Evolutionary conservation across 2,888 invertebrate genomes (phyloP), one percentile per base, ranked within the genome.

Genomic region (Hofmannophila pseudospretella): DNA sequence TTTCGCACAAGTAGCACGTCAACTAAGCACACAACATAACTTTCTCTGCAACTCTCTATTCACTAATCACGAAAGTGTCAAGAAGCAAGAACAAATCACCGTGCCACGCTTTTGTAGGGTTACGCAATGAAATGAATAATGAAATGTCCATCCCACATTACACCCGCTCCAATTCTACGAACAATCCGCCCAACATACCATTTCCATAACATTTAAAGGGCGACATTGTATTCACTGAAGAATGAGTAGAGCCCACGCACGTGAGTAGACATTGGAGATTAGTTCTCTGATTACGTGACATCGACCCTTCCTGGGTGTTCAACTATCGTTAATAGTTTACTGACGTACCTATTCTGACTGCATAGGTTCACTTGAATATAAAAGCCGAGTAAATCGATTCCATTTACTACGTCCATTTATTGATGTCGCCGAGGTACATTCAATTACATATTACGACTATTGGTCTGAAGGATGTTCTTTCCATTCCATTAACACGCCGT

Each of bases 191-290:
- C 43, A 49, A 50, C 35, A 48, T 44, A 58, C 52, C 54, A 61
- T 54, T 62, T 64, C 47, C 23, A 23, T 23, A 54, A 67, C 67
- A 67, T 67, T 67, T 55, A 63, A 63, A 65, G 52, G 60, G 58
- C 44, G 48, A 61, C 54, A 74, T 76, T 75, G 71, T 74, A 61
- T 69, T 65, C 61, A 47, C 47, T 58, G 49, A 57, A 59, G 58
- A 63, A 58, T 54, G 54, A 48, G 45, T 45, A 52, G 35, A 56
- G 48, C 70, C 69, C 64, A 73, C 69, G 78, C 70, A 71, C 81
- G 78, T 82, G 80, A 75, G 68, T 58, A 66, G 67, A 80, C 79
- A 77, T 51, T 62, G 61, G 65, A 74, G 78, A 81, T 84, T 79
- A 78, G 58, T 69, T 65, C 67, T 62, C 65, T 54, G 72, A 73